Conservation (phyloP, 2,113 vertebrate species). For the Chaetorhynchus papuensis region DNA sequence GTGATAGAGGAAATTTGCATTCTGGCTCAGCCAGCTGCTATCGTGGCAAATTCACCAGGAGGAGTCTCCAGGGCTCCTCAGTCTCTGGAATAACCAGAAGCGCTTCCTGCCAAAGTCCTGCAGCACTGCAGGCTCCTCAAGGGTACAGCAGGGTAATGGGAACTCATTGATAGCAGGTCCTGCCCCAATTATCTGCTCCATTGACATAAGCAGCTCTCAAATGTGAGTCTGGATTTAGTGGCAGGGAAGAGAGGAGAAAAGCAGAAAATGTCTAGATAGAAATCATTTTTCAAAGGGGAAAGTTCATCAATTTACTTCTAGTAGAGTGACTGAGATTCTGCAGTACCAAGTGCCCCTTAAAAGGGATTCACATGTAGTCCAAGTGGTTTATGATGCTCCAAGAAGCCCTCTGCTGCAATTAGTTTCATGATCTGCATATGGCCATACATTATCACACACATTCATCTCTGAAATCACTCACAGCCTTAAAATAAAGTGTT, state of each 20-base stretch:
- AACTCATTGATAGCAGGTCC: neutral
- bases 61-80: neutral
- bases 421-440: neutral
- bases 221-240: neutral
- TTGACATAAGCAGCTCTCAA: neutral
- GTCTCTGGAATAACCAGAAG: neutral
- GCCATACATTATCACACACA: neutral
- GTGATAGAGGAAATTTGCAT: neutral
- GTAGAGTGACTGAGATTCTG: neutral
- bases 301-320: neutral
- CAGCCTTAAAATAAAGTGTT: neutral
- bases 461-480: neutral
- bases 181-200: constrained; percentile 13
- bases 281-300: neutral
- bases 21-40: neutral
- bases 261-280: neutral
- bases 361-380: neutral
- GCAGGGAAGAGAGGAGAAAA: neutral
- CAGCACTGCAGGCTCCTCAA: neutral
- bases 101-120: neutral
- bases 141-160: neutral
- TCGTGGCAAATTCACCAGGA: neutral
- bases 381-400: constrained; percentile 19
- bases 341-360: constrained; percentile 3
- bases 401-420: neutral